These are phyloP conservation scores for Troilus luridus DNA, from an alignment of 2,888 invertebrate genomes.

Conservation along the genomic window DNA sequence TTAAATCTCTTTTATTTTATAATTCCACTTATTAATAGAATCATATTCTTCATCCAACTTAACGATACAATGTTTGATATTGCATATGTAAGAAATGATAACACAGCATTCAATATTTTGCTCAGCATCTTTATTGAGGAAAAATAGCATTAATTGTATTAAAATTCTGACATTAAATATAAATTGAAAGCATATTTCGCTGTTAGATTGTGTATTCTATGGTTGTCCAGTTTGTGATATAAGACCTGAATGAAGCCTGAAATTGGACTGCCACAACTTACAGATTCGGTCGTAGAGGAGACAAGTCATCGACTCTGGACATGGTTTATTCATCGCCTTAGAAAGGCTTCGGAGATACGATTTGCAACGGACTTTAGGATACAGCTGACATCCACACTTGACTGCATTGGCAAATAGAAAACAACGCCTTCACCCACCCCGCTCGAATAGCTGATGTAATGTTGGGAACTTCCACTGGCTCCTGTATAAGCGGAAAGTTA, in stretches of 20 bases:
- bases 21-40: too few relatives aligned
- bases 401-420: conserved; percentile 11
- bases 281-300: background rate
- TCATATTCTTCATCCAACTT: too few relatives aligned
- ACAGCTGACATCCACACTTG: background rate
- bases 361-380: background rate
- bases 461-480: background rate
- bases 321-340: background rate
- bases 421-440: background rate
- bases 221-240: background rate
- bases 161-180: too few relatives aligned
- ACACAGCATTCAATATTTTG: too few relatives aligned
- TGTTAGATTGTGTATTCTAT: background rate
- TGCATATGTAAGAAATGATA: too few relatives aligned
- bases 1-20: too few relatives aligned
- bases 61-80: too few relatives aligned
- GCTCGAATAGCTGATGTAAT: conserved; percentile 11
- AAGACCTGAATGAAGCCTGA: background rate
- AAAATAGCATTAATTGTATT: too few relatives aligned
- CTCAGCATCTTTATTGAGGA: too few relatives aligned
- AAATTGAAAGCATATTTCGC: too few relatives aligned
- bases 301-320: background rate
- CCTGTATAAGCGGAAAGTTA: conserved; percentile 11
- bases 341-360: background rate
- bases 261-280: background rate